Percentiles rank a stretch among this genome's conserved stretches.
These are phyloP conservation scores for Xestia c-nigrum DNA, from an alignment of 2,888 invertebrate genomes.

Conservation along the genomic window DNA sequence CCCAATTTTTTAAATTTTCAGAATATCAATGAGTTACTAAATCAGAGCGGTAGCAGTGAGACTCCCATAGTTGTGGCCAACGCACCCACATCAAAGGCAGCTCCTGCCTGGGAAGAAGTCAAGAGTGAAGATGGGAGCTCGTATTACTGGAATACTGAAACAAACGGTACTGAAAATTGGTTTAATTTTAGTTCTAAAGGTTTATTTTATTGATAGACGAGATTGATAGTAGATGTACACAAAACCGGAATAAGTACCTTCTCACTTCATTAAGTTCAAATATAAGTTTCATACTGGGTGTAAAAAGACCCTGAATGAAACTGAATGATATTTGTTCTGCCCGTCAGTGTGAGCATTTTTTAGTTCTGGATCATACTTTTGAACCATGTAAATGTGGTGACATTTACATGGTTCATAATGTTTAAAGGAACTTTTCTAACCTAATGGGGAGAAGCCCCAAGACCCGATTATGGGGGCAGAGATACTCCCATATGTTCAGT, in stretches of 20 bases:
- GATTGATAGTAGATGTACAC: not conserved
- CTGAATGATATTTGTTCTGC: not conserved
- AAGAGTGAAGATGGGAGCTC: slow-evolving; percentile 94
- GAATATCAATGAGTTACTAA: slow-evolving; percentile 85
- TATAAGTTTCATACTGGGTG: not conserved
- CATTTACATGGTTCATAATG: too few species aligned
- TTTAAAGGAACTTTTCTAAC: too few species aligned
- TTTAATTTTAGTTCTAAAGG: slow-evolving; percentile 1
- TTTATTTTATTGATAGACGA: not conserved
- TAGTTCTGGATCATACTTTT: too few species aligned
- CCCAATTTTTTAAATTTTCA: slow-evolving; percentile 63
- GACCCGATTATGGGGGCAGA: too few species aligned
- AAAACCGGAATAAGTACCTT: not conserved
- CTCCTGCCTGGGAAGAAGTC: slow-evolving; percentile 94
- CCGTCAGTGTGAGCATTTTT: too few species aligned
- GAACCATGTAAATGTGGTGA: too few species aligned
- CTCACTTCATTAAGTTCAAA: not conserved
- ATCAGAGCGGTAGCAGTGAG: slow-evolving; percentile 71
- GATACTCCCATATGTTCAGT: too few species aligned
- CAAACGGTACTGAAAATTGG: slow-evolving; percentile 91
- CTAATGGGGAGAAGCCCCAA: too few species aligned
- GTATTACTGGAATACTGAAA: slow-evolving; percentile 97
- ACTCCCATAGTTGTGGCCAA: slow-evolving; percentile 69
- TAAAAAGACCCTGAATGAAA: not conserved
- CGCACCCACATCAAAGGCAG: slow-evolving; percentile 66